Percentiles rank a stretch among this genome's conserved stretches.
These are phyloP conservation scores for Pelodiscus sinensis DNA, from an alignment of 2,113 vertebrate genomes.

Conservation along the genomic window DNA sequence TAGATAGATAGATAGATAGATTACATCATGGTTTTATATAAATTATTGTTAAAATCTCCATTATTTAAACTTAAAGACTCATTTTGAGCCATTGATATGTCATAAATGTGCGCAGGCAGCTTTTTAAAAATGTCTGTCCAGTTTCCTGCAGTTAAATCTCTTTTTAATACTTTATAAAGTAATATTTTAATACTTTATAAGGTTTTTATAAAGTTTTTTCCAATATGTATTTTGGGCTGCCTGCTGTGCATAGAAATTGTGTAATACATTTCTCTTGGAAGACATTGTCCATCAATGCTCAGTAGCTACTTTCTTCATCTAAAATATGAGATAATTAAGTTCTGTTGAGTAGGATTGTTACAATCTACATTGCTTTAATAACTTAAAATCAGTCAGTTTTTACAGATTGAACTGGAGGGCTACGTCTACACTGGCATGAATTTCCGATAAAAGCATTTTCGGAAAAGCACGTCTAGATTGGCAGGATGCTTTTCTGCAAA, in stretches of 20 bases:
- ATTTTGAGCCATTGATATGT: background rate
- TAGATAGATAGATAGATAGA: background rate
- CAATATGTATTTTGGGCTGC: background rate
- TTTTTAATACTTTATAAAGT: background rate
- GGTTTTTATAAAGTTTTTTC: background rate
- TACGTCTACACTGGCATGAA: too few relatives aligned
- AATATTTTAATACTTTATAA: background rate
- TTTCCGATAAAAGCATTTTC: too few relatives aligned
- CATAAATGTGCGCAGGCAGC: background rate
- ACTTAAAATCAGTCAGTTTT: background rate
- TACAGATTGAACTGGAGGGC: background rate
- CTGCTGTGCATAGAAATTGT: background rate
- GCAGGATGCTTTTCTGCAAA: too few relatives aligned
- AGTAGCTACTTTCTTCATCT: background rate
- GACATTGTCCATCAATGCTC: background rate
- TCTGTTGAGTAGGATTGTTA: background rate
- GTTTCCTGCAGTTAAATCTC: background rate
- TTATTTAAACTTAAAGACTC: background rate
- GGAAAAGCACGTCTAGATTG: too few relatives aligned
- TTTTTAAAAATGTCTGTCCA: background rate
- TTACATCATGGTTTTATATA: background rate
- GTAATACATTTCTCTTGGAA: background rate
- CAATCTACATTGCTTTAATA: background rate
- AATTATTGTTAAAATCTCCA: background rate
- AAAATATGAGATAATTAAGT: background rate